Conservation (phyloP, 2,113 vertebrate genomes). For the Girardinichthys multiradiatus region DNA sequence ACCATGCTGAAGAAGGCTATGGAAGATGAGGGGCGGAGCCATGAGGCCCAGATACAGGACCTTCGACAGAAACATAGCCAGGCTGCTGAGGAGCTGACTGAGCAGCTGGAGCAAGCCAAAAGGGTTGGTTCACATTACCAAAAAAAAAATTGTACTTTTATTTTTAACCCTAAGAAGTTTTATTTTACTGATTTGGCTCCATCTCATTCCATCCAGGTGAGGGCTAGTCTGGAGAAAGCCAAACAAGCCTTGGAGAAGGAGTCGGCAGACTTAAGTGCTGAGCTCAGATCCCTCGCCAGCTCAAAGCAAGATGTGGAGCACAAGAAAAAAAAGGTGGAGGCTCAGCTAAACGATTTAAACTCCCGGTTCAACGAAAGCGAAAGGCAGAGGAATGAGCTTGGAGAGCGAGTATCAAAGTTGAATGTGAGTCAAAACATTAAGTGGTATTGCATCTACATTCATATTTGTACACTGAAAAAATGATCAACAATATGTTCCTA, state of each 20-base stretch:
- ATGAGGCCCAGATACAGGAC: constrained; percentile 91
- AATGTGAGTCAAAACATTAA: constrained; percentile 75
- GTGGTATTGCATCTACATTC: neutral
- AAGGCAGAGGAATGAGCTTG: constrained; percentile 86
- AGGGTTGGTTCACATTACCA: constrained; percentile 79
- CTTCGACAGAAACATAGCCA: constrained; percentile 92
- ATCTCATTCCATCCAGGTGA: constrained; percentile 76
- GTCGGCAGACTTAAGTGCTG: constrained; percentile 78
- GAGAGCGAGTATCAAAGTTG: constrained; percentile 86
- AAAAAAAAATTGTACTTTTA: neutral
- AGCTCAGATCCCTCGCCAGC: constrained; percentile 84
- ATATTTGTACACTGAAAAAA: no score
- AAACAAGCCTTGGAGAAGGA: constrained; percentile 94
- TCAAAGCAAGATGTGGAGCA: constrained; percentile 92
- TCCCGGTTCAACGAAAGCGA: constrained; percentile 86
- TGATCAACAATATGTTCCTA: no score
- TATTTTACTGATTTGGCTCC: neutral
- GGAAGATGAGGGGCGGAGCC: constrained; percentile 89
- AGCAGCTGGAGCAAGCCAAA: constrained; percentile 94
- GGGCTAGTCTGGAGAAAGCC: constrained; percentile 89
- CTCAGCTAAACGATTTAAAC: constrained; percentile 89
- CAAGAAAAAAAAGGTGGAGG: constrained; percentile 94
- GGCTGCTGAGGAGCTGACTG: constrained; percentile 87
- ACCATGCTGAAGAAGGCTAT: constrained; percentile 87
- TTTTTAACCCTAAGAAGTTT: neutral